Percentiles rank a stretch among this genome's conserved stretches.
phyloP scores from a whole-genome alignment of 2,888 invertebrate species.

The Chymomyza amoena region DNA sequence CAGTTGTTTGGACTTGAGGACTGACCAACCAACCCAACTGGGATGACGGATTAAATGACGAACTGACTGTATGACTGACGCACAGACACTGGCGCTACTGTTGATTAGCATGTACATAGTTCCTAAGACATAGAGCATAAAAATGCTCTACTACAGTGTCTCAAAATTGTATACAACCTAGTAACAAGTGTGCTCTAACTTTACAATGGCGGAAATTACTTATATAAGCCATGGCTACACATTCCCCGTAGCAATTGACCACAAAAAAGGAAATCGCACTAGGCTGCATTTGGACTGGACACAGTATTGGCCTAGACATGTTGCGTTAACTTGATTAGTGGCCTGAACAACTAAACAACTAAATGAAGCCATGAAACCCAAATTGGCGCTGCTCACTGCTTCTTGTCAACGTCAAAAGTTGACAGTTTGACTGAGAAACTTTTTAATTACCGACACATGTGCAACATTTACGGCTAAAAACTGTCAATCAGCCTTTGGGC shows the following conservation, averaged over 20 bases:
- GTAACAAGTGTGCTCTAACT: background rate
- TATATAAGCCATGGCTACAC: background rate
- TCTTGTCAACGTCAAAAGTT: constrained; percentile 48
- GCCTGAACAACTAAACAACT: constrained; percentile 29
- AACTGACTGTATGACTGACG: constrained; percentile 29
- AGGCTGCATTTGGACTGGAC: constrained; percentile 56
- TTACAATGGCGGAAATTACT: background rate
- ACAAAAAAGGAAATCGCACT: constrained; percentile 47
- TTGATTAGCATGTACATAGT: constrained; percentile 64
- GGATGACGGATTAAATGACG: constrained; percentile 3
- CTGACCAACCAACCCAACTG: background rate
- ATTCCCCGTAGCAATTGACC: constrained; percentile 26
- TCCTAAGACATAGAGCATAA: constrained; percentile 38
- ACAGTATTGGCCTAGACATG: constrained; percentile 16
- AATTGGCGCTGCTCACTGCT: constrained; percentile 17
- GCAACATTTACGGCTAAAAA: constrained; percentile 15
- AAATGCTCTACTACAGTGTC: constrained; percentile 29
- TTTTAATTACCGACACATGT: constrained; percentile 38
- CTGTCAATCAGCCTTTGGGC: constrained; percentile 30
- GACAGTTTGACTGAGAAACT: constrained; percentile 64
- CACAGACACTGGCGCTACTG: constrained; percentile 53
- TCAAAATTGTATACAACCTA: constrained; percentile 46
- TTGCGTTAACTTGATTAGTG: constrained; percentile 67
- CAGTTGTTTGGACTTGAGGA: constrained; percentile 23
- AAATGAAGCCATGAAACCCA: constrained; percentile 62